Conservation (phyloP, 2,888 invertebrate genomes). For the Cosmorhoe ocellata region DNA sequence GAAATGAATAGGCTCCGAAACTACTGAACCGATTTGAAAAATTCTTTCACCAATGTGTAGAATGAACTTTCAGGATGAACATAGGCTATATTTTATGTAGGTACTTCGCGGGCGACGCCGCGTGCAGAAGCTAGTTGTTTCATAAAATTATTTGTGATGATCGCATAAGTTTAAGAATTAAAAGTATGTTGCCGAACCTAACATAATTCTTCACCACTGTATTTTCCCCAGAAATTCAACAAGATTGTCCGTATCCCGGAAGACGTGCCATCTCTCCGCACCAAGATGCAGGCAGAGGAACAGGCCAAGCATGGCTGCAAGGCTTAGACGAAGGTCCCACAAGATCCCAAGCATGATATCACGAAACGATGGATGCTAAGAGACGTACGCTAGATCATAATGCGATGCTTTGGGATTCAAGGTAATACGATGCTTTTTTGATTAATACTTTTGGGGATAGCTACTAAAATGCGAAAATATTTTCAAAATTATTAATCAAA, state of each 20-base stretch:
- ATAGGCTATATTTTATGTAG: no score
- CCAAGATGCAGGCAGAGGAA: conserved; percentile 88
- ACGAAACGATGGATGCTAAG: neutral
- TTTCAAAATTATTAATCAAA: conserved; percentile 19
- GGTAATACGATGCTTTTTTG: neutral
- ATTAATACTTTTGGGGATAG: conserved; percentile 6
- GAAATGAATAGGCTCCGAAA: no score
- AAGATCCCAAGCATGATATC: neutral
- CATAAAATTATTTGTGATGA: no score
- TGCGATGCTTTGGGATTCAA: conserved; percentile 1
- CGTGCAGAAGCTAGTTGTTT: no score
- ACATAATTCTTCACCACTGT: no score
- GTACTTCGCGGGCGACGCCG: no score
- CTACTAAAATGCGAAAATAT: neutral
- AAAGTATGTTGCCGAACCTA: no score
- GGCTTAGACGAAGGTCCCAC: conserved; percentile 39
- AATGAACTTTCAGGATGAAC: no score
- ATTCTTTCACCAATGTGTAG: no score
- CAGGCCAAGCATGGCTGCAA: conserved; percentile 59
- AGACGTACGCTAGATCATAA: neutral
- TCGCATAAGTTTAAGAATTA: no score
- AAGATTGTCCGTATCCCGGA: conserved; percentile 93
- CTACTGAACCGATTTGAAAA: no score
- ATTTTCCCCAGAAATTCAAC: conserved; percentile 87
- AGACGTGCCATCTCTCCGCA: conserved; percentile 88